These are phyloP conservation scores for Eugnorisma glareosa DNA, from an alignment of 2,888 invertebrate genomes.

Conservation along the genomic window DNA sequence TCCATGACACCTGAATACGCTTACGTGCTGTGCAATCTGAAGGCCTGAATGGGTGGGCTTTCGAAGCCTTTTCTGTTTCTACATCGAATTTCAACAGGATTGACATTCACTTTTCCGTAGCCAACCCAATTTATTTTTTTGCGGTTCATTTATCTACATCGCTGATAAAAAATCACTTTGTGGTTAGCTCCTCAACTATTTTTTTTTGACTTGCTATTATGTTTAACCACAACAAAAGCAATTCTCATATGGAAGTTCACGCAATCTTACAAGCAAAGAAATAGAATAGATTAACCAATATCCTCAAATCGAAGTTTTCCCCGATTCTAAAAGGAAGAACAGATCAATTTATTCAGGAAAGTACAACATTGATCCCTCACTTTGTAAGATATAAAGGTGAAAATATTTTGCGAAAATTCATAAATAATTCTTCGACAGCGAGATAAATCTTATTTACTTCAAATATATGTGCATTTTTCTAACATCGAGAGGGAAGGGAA, in stretches of 20 bases:
- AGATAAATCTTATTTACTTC: slow-evolving; percentile 44
- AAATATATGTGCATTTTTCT: slow-evolving; percentile 51
- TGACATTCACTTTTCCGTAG: too few species aligned
- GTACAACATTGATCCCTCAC: slow-evolving; percentile 25
- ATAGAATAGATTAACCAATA: not conserved
- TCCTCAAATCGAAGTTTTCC: not conserved
- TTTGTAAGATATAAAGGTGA: slow-evolving; percentile 8
- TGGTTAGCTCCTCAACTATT: not conserved
- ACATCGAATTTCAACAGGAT: too few species aligned
- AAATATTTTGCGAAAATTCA: slow-evolving; percentile 29
- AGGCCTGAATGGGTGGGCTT: too few species aligned
- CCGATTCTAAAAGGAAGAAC: not conserved
- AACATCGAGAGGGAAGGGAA: not conserved
- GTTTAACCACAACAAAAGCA: not conserved
- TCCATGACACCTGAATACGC: too few species aligned
- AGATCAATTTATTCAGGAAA: slow-evolving; percentile 10
- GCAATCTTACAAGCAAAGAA: not conserved
- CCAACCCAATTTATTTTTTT: too few species aligned
- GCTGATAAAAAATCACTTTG: too few species aligned
- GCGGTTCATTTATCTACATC: too few species aligned
- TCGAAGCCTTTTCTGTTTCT: too few species aligned
- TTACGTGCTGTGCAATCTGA: too few species aligned
- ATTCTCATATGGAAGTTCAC: not conserved
- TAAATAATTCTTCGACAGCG: slow-evolving; percentile 45
- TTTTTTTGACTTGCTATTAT: not conserved